Conservation (phyloP, 2,113 vertebrate species). For the Stomatorhinus ivindoensis region DNA sequence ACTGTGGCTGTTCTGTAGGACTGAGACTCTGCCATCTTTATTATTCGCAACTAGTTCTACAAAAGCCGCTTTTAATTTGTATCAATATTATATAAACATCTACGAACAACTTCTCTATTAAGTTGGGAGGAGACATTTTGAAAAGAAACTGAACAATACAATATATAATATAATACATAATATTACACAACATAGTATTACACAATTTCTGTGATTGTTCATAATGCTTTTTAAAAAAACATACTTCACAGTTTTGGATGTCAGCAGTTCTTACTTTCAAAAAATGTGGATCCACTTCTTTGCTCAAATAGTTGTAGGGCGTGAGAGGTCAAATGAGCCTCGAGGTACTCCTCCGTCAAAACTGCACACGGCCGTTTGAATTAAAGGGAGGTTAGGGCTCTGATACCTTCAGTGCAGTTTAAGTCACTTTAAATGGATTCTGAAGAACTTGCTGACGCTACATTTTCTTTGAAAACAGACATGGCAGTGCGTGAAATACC, state of each 20-base stretch:
- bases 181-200: not conserved
- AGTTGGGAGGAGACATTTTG: not conserved
- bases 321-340: not conserved
- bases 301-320: not conserved
- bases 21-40: not conserved
- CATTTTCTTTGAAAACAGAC: not conserved
- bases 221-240: not conserved
- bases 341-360: not conserved
- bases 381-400: not conserved
- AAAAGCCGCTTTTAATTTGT: not conserved
- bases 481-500: not conserved
- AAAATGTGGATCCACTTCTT: not conserved
- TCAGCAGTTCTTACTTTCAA: not conserved
- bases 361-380: too few relatives aligned
- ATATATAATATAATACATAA: not conserved
- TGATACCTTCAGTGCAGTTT: not conserved
- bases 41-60: not conserved
- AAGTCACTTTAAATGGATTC: not conserved
- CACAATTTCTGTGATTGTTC: not conserved
- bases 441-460: not conserved
- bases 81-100: not conserved
- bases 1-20: not conserved
- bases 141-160: not conserved
- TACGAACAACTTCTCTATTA: not conserved
- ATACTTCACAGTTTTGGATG: not conserved